Percentiles rank a stretch among this genome's conserved stretches.
phyloP scores from a whole-genome alignment of 2,888 invertebrate species.

The Sarcophaga carnaria region DNA sequence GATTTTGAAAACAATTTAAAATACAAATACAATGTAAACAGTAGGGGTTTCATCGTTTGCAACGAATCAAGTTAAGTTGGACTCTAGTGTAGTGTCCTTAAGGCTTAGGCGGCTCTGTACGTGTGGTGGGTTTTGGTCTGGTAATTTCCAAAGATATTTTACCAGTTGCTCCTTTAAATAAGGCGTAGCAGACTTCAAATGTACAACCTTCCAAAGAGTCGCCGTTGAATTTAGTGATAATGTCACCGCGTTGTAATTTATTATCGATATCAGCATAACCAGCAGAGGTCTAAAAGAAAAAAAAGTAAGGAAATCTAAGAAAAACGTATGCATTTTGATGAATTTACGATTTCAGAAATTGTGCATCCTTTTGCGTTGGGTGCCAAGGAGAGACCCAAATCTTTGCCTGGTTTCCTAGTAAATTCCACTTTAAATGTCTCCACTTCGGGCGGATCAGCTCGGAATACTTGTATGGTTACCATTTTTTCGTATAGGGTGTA shows the following conservation, averaged over 20 bases:
- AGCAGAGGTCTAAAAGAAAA: conserved; percentile 87
- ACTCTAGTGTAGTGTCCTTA: conserved; percentile 32
- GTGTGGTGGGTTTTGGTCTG: conserved; percentile 87
- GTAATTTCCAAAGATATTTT: conserved; percentile 92
- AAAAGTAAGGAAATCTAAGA: background rate
- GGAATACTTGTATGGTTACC: conserved; percentile 91
- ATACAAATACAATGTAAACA: conserved; percentile 3
- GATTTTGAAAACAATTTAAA: conserved; percentile 25
- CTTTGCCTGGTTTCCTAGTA: conserved; percentile 92
- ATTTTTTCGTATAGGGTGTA: conserved; percentile 91
- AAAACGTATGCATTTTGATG: conserved; percentile 8
- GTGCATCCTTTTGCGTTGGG: conserved; percentile 93
- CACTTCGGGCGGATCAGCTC: conserved; percentile 89
- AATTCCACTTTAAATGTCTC: conserved; percentile 92
- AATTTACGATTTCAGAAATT: conserved; percentile 94
- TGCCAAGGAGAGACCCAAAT: conserved; percentile 93
- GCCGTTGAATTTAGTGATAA: conserved; percentile 93
- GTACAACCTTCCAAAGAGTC: conserved; percentile 89
- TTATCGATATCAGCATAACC: conserved; percentile 94
- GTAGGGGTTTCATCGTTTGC: background rate
- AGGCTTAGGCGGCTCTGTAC: conserved; percentile 77
- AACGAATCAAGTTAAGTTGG: background rate
- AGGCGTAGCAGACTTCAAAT: conserved; percentile 93
- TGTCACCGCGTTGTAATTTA: conserved; percentile 95
- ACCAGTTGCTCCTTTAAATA: conserved; percentile 93